Base-by-base conservation (phyloP, 2,113 vertebrate species). In the Prionailurus bengalensis region DNA sequence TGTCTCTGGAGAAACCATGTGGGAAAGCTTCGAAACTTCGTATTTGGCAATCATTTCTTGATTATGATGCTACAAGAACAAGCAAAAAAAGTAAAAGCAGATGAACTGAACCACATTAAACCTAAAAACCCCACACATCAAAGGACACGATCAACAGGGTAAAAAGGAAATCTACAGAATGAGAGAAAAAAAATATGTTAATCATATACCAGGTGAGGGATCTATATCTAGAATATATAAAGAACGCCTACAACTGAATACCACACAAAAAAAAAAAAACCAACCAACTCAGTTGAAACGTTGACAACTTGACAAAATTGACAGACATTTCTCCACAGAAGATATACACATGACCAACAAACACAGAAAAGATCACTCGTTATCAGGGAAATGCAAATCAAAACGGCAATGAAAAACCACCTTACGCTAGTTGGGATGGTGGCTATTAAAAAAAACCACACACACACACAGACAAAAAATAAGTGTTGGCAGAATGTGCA, bases 1-100 rank as follows among this genome's bases (percentile, higher is more conserved):
- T n/a, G 21, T 12, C 14, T 27, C 45, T 4, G 39, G n/a, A 19
- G 73, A n/a, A n/a, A 27, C 33, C 73, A 1, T 0, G 2, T 5
- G 14, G 55, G 42, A 36, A 66, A 9, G 0, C 23, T 61, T 51
- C 58, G 2, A 8, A 27, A 53, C 65, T 15, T 6, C 3, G 21
- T 45, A 13, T 29, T 13, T 27, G 73, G 42, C 19, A 3, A 53
- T n/a, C 11, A 33, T 48, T 23, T 29, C 29, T 48, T 25, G 4
- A 13, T 15, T 12, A 14, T 4, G 53, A 14, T 71, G 10, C 36
- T 51, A 13, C 3, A 23, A 61, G 29, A 25, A 7, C 19, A 4
- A 0, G 29, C 71, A 25, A 16, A 33, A 42, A 61, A 36, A 36
- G 36, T 36, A 9, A 58, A 76, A 5, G 13, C n/a, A 39, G 48